Evolutionary conservation across 2,113 vertebrate species (phyloP).

Genomic region (Blennius ocellaris): DNA sequence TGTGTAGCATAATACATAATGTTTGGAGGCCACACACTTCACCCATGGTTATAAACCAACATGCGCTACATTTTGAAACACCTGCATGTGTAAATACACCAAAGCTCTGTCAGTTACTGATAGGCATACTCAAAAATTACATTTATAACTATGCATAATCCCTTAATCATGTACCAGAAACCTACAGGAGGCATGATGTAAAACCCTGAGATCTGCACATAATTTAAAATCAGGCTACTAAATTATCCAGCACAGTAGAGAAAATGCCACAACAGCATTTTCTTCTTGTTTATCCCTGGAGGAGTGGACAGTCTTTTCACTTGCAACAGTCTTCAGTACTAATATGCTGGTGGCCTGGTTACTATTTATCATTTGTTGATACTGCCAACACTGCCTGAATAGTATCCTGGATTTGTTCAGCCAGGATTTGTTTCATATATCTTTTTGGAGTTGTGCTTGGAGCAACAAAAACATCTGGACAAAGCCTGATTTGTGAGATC

Average conservation of each 20-base stretch:
- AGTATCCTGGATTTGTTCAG: slow-evolving; percentile 8
- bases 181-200: slow-evolving; percentile 15
- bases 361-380: slow-evolving; percentile 53
- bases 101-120: slow-evolving; percentile 27
- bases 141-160: slow-evolving; percentile 13
- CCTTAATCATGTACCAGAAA: slow-evolving; percentile 15
- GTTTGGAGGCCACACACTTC: not conserved
- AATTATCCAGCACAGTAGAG: slow-evolving; percentile 51
- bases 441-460: slow-evolving; percentile 2
- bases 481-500: not conserved
- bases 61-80: too few species aligned
- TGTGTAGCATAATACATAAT: not conserved
- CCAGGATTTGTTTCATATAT: slow-evolving; percentile 1
- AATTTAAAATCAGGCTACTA: slow-evolving; percentile 52
- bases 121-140: not conserved
- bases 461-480: slow-evolving; percentile 12
- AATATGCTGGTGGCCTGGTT: not conserved
- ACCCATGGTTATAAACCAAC: too few species aligned
- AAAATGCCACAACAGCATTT: slow-evolving; percentile 69
- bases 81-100: not conserved
- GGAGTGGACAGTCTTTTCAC: slow-evolving; percentile 59
- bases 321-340: slow-evolving; percentile 36
- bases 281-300: slow-evolving; percentile 60
- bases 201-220: slow-evolving; percentile 37
- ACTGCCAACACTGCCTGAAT: slow-evolving; percentile 41